A percentile compares a stretch with the other conserved stretches of the same genome.
Evolutionary conservation across 1,140 invertebrate genomes (phyloP).

Genomic region (Ptiloglossa arizonensis): DNA sequence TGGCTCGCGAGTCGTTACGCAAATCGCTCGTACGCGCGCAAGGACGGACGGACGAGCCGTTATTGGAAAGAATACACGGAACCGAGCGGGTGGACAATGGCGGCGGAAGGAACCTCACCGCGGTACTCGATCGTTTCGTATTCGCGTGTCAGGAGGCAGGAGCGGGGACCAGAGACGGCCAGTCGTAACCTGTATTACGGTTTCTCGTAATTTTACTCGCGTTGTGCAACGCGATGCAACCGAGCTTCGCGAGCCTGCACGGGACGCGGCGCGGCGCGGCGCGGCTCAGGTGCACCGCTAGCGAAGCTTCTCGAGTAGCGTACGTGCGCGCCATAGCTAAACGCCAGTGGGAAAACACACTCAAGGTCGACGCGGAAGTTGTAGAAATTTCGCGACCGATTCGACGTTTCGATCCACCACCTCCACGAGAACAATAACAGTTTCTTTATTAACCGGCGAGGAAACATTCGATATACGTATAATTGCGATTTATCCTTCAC

Average conservation of each 20-base stretch:
- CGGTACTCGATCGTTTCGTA: not conserved
- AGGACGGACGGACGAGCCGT: constrained; percentile 36
- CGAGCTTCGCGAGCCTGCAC: not conserved
- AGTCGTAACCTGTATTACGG: constrained; percentile 10
- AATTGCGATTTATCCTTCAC: no score
- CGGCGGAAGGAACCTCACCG: constrained; percentile 6
- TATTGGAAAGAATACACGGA: constrained; percentile 16
- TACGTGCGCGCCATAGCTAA: not conserved
- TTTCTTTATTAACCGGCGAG: no score
- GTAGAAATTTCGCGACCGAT: no score
- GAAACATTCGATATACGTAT: no score
- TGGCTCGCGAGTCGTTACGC: constrained; percentile 18
- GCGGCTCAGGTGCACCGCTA: not conserved
- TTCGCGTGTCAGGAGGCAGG: constrained; percentile 1
- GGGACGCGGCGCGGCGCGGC: no score
- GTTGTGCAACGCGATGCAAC: not conserved
- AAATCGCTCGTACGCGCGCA: constrained; percentile 35
- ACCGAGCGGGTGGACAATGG: constrained; percentile 42
- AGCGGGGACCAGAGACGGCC: not conserved
- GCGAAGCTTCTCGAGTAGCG: no score
- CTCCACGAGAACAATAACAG: no score
- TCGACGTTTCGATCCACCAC: no score
- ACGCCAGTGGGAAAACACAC: not conserved
- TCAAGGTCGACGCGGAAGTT: no score
- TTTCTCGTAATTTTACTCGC: constrained; percentile 27